Conservation (phyloP, 2,113 vertebrate species). For the Oncorhynchus keta region DNA sequence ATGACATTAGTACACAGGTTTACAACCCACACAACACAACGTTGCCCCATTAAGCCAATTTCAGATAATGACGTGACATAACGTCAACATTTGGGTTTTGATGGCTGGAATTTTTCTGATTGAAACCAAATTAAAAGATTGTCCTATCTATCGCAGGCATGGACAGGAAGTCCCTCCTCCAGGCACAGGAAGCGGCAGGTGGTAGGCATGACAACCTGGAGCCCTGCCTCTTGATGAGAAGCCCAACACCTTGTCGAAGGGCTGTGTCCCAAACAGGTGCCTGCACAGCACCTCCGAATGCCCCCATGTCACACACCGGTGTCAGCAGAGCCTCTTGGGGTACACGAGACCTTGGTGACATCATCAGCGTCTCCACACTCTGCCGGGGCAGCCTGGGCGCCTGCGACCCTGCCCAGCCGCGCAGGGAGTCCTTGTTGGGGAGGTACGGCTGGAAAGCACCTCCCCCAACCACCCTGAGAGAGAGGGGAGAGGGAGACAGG, state of each 20-base stretch:
- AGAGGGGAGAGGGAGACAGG: slow-evolving; percentile 29
- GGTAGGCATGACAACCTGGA: slow-evolving; percentile 57
- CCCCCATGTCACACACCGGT: slow-evolving; percentile 74
- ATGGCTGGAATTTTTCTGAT: slow-evolving; percentile 45
- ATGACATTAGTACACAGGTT: not conserved
- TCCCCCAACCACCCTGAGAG: slow-evolving; percentile 55
- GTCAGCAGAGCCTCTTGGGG: slow-evolving; percentile 72
- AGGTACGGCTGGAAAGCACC: slow-evolving; percentile 77
- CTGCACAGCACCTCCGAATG: slow-evolving; percentile 69
- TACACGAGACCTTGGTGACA: slow-evolving; percentile 54
- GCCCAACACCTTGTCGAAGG: slow-evolving; percentile 69
- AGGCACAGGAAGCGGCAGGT: slow-evolving; percentile 44
- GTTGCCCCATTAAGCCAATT: not conserved
- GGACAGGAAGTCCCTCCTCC: slow-evolving; percentile 49
- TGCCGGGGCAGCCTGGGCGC: slow-evolving; percentile 25
- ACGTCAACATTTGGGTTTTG: slow-evolving; percentile 49
- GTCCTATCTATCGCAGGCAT: slow-evolving; percentile 7
- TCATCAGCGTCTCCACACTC: slow-evolving; percentile 22
- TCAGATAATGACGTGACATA: slow-evolving; percentile 19
- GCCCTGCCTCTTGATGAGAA: slow-evolving; percentile 66
- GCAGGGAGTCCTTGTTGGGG: slow-evolving; percentile 69
- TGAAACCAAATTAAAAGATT: not conserved
- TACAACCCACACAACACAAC: not conserved
- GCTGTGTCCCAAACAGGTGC: slow-evolving; percentile 63
- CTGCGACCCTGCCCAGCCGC: slow-evolving; percentile 65